Conservation (phyloP, 1,140 invertebrate species). For the Panagrolaimus sp. region DNA sequence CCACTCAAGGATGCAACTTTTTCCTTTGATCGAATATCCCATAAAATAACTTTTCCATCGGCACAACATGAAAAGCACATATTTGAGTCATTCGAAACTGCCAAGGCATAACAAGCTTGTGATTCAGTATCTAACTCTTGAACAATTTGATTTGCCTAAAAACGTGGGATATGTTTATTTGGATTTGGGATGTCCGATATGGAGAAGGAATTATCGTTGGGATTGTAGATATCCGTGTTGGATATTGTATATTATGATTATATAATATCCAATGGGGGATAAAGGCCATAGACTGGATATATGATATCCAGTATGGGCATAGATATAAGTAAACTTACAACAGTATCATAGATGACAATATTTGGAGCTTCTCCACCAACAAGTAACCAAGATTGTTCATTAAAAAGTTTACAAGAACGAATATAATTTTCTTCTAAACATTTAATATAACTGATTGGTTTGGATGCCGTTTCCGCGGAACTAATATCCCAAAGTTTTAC, state of each 20-base stretch:
- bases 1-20: slow-evolving; percentile 80
- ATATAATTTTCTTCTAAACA: slow-evolving; percentile 79
- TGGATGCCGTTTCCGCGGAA: slow-evolving; percentile 14
- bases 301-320: too few species aligned
- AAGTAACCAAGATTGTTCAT: slow-evolving; percentile 87
- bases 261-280: too few species aligned
- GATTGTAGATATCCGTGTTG: too few species aligned
- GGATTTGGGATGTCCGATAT: too few species aligned
- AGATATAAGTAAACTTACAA: too few species aligned
- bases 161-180: too few species aligned
- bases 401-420: slow-evolving; percentile 85
- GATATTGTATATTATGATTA: too few species aligned
- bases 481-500: slow-evolving; percentile 75
- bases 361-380: slow-evolving; percentile 93
- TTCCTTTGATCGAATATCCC: slow-evolving; percentile 86
- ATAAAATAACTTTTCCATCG: slow-evolving; percentile 89
- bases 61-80: slow-evolving; percentile 92
- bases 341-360: slow-evolving; percentile 83
- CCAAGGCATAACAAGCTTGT: slow-evolving; percentile 92
- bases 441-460: slow-evolving; percentile 66
- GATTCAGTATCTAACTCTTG: slow-evolving; percentile 84
- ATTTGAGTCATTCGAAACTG: slow-evolving; percentile 90
- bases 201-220: too few species aligned
- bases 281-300: too few species aligned
- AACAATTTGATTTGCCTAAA: too few species aligned